phyloP scores from a whole-genome alignment of 2,113 vertebrate genomes.

The Oreocharis arfaki region DNA sequence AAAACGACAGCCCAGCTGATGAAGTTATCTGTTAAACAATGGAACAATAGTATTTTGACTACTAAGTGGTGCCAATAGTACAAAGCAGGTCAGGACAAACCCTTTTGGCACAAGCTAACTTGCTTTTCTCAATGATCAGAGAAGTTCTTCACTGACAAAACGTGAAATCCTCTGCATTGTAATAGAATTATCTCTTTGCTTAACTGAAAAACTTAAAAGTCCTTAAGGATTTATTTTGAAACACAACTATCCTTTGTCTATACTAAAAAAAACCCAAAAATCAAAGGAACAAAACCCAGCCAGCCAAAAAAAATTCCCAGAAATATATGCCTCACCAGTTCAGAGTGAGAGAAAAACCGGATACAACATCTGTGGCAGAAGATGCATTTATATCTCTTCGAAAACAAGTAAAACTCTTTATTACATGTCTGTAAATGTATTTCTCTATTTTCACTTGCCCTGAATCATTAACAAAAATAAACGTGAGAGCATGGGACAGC shows the following conservation, averaged over 20 bases:
- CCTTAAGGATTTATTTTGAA: background rate
- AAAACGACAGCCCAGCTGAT: slow-evolving; percentile 53
- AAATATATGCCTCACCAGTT: background rate
- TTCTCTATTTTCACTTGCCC: background rate
- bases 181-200: background rate
- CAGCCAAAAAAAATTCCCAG: background rate
- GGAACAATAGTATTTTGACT: slow-evolving; percentile 44
- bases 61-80: slow-evolving; percentile 41
- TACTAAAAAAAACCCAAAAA: background rate
- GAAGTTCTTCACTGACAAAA: background rate
- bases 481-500: background rate
- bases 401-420: background rate
- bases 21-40: slow-evolving; percentile 42
- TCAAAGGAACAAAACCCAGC: background rate
- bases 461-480: background rate
- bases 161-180: background rate
- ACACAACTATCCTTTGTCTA: background rate
- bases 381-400: background rate
- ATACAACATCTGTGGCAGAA: background rate
- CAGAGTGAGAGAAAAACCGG: background rate
- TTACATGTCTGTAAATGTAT: background rate
- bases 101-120: slow-evolving; percentile 9
- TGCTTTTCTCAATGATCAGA: background rate
- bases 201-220: background rate
- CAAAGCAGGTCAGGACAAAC: slow-evolving; percentile 45